Percentiles rank a stretch among this genome's conserved stretches.
phyloP scores from a whole-genome alignment of 1,140 invertebrate genomes.

The Zaprionus ghesquierei region DNA sequence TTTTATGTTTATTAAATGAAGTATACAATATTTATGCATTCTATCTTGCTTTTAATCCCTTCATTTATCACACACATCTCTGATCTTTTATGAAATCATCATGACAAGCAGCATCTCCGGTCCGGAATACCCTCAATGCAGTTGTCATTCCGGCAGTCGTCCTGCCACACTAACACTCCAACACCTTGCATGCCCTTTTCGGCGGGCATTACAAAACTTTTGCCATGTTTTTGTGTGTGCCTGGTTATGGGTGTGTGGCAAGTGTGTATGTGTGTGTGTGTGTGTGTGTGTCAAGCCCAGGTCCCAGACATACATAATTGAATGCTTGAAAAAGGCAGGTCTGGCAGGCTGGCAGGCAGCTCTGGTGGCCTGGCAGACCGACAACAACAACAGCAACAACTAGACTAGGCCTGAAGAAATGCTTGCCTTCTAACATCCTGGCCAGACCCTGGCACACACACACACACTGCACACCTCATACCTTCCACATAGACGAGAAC shows the following conservation, averaged over 20 bases:
- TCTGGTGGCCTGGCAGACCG: not conserved
- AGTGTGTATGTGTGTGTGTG: conserved; percentile 27
- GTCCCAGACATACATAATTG: conserved; percentile 80
- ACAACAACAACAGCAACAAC: conserved; percentile 33
- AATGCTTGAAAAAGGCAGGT: conserved; percentile 78
- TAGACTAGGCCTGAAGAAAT: conserved; percentile 24
- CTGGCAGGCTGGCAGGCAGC: conserved; percentile 19
- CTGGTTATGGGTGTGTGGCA: conserved; percentile 2
- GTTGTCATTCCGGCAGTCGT: conserved; percentile 24
- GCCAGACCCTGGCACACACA: not conserved
- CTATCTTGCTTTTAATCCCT: not conserved
- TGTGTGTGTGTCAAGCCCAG: conserved; percentile 72
- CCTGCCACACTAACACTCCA: conserved; percentile 66
- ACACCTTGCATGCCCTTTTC: conserved; percentile 73
- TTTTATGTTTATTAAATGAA: too few relatives aligned
- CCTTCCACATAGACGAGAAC: too few relatives aligned
- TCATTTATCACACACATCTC: not conserved
- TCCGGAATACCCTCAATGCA: conserved; percentile 32
- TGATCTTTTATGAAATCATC: not conserved
- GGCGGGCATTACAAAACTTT: conserved; percentile 79
- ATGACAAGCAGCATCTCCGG: conserved; percentile 19
- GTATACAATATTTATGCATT: too few relatives aligned
- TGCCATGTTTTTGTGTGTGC: conserved; percentile 63
- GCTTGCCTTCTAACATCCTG: conserved; percentile 58
- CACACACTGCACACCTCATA: not conserved